These are phyloP conservation scores for Caenorhabditis imperialis DNA, from an alignment of 2,888 invertebrate species.

Conservation along the genomic window DNA sequence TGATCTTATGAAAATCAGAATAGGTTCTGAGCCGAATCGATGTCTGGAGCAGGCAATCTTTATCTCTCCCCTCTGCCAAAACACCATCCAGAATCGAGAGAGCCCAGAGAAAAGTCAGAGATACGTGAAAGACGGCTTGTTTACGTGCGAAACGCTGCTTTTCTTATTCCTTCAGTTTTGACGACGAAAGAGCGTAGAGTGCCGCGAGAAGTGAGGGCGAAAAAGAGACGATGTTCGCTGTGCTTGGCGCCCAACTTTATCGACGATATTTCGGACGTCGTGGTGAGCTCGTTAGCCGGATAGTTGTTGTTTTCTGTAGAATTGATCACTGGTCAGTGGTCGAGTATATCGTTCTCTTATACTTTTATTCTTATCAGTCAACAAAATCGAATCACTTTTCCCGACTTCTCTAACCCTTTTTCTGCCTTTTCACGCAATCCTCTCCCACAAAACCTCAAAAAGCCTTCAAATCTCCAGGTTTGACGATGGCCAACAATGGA, in stretches of 20 bases:
- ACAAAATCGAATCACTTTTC: not conserved
- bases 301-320: not conserved
- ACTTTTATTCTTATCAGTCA: not conserved
- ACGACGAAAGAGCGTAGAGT: not conserved
- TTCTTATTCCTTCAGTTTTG: slow-evolving; percentile 9
- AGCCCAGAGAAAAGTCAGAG: slow-evolving; percentile 13
- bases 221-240: slow-evolving; percentile 36
- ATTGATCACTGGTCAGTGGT: not conserved
- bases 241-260: slow-evolving; percentile 44
- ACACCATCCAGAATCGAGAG: slow-evolving; percentile 10
- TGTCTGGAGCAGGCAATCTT: too few species aligned
- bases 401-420: not conserved
- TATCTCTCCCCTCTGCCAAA: too few species aligned
- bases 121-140: slow-evolving; percentile 43
- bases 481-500: slow-evolving; percentile 67
- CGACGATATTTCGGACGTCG: slow-evolving; percentile 40
- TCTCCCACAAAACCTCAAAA: not conserved
- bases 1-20: too few species aligned
- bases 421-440: too few species aligned
- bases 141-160: slow-evolving; percentile 42
- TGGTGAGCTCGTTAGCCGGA: too few species aligned
- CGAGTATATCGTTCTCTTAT: too few species aligned
- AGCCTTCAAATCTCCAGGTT: slow-evolving; percentile 6
- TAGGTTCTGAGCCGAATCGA: too few species aligned
- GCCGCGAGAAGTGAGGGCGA: not conserved